These are phyloP conservation scores for Paragorgia papillata DNA, from an alignment of 92 coral and sea anemone genomes.

Conservation along the genomic window DNA sequence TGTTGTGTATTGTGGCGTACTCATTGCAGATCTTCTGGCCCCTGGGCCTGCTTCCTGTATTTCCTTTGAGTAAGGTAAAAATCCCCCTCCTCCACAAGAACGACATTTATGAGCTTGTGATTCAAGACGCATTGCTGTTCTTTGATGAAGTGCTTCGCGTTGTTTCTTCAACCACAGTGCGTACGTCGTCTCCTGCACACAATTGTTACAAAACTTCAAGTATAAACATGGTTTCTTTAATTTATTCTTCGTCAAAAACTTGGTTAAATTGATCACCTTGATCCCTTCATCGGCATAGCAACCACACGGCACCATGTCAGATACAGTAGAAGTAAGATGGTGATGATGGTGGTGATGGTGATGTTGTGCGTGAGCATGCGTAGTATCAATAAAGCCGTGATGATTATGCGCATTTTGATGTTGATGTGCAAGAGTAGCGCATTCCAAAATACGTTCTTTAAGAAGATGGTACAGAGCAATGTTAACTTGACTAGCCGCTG, in stretches of 20 bases:
- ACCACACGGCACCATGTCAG: constrained; percentile 89
- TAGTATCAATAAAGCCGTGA: constrained; percentile 94
- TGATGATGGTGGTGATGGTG: constrained; percentile 95
- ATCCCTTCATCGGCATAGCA: constrained; percentile 89
- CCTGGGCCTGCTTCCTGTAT: neutral
- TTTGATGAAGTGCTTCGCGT: constrained; percentile 77
- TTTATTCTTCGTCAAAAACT: constrained; percentile 82
- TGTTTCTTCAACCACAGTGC: constrained; percentile 93
- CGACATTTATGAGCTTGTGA: constrained; percentile 95
- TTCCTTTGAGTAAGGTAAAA: constrained; percentile 53
- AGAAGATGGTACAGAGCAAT: constrained; percentile 83
- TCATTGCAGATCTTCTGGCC: neutral
- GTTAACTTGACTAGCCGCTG: constrained; percentile 62
- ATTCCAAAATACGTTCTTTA: constrained; percentile 85
- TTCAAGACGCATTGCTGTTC: constrained; percentile 90
- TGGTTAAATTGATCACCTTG: constrained; percentile 83
- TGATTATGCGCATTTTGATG: constrained; percentile 95
- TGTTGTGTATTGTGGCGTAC: too few species aligned
- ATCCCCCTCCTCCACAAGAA: constrained; percentile 96
- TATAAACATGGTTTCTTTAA: constrained; percentile 85
- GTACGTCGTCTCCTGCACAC: constrained; percentile 91
- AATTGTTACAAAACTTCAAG: constrained; percentile 80
- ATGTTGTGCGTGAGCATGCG: constrained; percentile 80
- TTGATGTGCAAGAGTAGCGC: constrained; percentile 84
- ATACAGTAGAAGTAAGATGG: constrained; percentile 78